phyloP scores from a whole-genome alignment of 2,888 invertebrate genomes.

The Micoletzkya japonica region DNA sequence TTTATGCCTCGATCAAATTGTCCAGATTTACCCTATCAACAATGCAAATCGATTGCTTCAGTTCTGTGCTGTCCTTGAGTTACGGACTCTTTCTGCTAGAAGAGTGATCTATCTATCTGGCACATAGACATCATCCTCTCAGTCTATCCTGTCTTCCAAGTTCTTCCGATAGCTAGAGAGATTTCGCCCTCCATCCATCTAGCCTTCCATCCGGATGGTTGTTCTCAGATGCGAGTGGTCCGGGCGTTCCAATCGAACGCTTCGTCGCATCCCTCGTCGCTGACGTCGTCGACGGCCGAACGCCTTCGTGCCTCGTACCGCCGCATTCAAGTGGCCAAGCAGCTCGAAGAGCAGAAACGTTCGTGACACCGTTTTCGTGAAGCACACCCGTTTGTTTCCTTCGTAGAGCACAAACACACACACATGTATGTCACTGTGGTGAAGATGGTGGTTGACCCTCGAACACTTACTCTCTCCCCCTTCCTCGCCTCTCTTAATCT shows the following conservation, averaged over 20 bases:
- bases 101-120: no score
- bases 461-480: neutral
- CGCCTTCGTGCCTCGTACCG: slow-evolving; percentile 59
- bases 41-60: no score
- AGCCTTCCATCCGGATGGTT: neutral
- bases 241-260: slow-evolving; percentile 60
- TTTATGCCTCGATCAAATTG: no score
- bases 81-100: no score
- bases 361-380: slow-evolving; percentile 36
- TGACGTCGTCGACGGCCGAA: slow-evolving; percentile 60
- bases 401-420: neutral
- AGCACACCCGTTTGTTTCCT: neutral
- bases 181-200: neutral
- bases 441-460: neutral
- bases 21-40: no score
- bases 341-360: slow-evolving; percentile 61
- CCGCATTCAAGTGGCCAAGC: slow-evolving; percentile 59
- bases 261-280: slow-evolving; percentile 56
- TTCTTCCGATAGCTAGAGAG: no score
- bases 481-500: neutral
- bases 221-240: slow-evolving; percentile 63
- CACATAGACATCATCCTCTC: no score
- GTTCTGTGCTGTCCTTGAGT: no score
- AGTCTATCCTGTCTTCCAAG: neutral
- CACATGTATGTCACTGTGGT: neutral